Base-by-base conservation (phyloP, 2,888 invertebrate species). In the Oithona nana region DNA sequence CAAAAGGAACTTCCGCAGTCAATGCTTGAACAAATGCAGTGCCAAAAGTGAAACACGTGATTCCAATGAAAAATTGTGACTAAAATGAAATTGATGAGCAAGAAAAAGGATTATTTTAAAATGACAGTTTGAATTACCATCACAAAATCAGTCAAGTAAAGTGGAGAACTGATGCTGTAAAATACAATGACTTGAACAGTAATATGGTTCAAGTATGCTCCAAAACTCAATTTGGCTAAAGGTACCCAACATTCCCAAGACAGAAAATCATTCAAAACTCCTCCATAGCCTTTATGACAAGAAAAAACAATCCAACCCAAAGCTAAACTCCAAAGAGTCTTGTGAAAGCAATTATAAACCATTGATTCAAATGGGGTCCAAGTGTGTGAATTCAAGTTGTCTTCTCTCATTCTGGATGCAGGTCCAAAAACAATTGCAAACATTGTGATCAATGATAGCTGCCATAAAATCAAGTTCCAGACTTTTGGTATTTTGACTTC, bases 281-380 rank as follows among this genome's bases (percentile, higher is more conserved):
- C 62, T 39, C 62, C 62, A 62, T 62, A 62, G n/a, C 62, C 80
- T n/a, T 82, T 83, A 72, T 82, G 82, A 67, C 82, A 83, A 0
- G 81, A 79, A 61, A 83, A 72, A n/a, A 84, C 81, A 65, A 87
- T 81, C 84, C 84, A 84, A 2, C 80, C 81, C 55, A 81, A 79
- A 0, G 80, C 78, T 2, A 82, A 73, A 66, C 81, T 79, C 84
- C 84, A 85, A 0, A 80, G 79, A 3, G 81, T 73, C 67, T 81
- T 78, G 69, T 83, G 82, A 6, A 83, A 70, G 0, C 81, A 78
- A 3, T 82, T 78, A 69, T 83, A 85, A 1, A 59, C 2, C 6
- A 8, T 13, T 2, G 30, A 39, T 24, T 59, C 59, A 16, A 59
- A 39, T 11, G 13, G 20, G 3, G 59, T 20, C 48, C 4, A 39